A percentile compares a stretch with the other conserved stretches of the same genome.
phyloP scores from a whole-genome alignment of 2,888 invertebrate species.

The Drosophila neotestacea region DNA sequence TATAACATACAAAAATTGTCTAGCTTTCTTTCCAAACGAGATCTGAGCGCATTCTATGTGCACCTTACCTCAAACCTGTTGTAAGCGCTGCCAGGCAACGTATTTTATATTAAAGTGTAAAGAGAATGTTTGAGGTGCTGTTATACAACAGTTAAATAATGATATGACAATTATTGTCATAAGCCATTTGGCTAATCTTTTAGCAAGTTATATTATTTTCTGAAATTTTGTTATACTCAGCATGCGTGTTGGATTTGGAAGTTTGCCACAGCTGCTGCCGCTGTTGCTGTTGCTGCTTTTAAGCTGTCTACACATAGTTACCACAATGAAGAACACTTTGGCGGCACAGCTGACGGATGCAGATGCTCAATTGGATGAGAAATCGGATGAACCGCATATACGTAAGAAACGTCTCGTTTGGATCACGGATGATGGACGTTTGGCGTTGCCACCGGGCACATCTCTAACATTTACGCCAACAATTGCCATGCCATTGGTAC shows the following conservation, averaged over 20 bases:
- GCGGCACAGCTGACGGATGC: conserved; percentile 63
- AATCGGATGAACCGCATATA: conserved; percentile 87
- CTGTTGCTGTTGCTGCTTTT: conserved; percentile 35
- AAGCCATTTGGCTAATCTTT: conserved; percentile 4
- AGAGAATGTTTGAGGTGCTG: conserved; percentile 22
- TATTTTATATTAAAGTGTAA: background rate
- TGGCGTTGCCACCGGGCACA: conserved; percentile 94
- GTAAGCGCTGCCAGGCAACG: background rate
- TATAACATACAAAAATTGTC: conserved; percentile 12
- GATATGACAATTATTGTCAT: conserved; percentile 8
- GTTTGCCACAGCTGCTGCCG: conserved; percentile 21
- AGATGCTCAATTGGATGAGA: conserved; percentile 37
- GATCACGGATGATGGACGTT: conserved; percentile 93
- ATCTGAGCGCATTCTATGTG: conserved; percentile 1
- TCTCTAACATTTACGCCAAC: conserved; percentile 92
- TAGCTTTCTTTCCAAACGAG: conserved; percentile 55
- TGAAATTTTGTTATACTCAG: conserved; percentile 7
- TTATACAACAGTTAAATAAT: conserved; percentile 75
- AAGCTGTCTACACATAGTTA: conserved; percentile 38
- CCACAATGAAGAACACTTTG: conserved; percentile 38
- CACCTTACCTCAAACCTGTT: background rate
- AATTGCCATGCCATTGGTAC: conserved; percentile 92
- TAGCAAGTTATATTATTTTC: conserved; percentile 29
- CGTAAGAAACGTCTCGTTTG: conserved; percentile 93
- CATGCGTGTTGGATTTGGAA: conserved; percentile 38